Base-by-base conservation (phyloP, 1,140 invertebrate species). In the Ruditapes philippinarum region DNA sequence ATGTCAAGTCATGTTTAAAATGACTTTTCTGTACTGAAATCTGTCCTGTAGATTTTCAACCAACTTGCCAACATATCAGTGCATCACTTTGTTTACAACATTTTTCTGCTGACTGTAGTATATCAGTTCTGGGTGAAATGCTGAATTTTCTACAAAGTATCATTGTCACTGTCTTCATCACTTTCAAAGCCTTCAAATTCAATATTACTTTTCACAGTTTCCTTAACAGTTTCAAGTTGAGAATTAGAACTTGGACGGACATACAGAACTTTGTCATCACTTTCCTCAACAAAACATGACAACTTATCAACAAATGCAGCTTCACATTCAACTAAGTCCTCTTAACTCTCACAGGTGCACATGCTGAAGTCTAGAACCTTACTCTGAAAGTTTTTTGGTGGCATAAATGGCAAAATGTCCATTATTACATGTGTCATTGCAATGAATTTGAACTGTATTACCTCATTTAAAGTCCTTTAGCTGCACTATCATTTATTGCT, bases 361-460 rank as follows among this genome's bases (percentile, higher is more conserved):
- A 25, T 74, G 38, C 70, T 57, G 40, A 83, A 83, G 42, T 83
- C 80, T 4, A 83, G 28, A 12, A 17, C 28, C 11, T 31, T 31
- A 42, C 28, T 22, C 31, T 81, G 79, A 62, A 81, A 81, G 19
- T 81, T 60, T 54, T 62, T 62, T 4, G 11, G 45, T 28, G 33
- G 5, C 19, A 76, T 78, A 36, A 86, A 86, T 78, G 83, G 83
- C 25, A 76, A 33, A 22, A 86, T 68, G 40, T 86, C 70, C 83
- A 86, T 86, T 70, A 86, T 86, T 12, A 86, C 9, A 40, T 76
- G 31, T 22, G 83, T 86, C 22, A 51, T 22, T 17, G 83, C 49
- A 60, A 86, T 86, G 49, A 86, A 86, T 17, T 25, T 31, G 73
- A 33, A 85, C 68, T 85, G 68, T 49, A 19, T 54, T 31, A 86